Evolutionary conservation across 2,888 invertebrate species (phyloP).

Genomic region (Cyaniris semiargus): DNA sequence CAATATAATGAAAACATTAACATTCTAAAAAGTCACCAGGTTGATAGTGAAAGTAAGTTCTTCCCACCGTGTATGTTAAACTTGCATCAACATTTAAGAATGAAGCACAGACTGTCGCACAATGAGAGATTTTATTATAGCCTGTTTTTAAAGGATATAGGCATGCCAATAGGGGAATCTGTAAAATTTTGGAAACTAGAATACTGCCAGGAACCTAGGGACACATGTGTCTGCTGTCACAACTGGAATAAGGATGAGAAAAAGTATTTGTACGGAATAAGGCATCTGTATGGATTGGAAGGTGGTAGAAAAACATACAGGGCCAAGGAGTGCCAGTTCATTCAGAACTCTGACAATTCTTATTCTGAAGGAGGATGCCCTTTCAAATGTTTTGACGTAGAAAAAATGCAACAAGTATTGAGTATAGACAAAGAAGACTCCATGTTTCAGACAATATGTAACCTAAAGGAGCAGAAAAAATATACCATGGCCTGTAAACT

Average conservation of each 20-base stretch:
- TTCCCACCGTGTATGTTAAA: constrained; percentile 85
- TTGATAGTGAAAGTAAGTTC: constrained; percentile 60
- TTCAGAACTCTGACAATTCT: constrained; percentile 78
- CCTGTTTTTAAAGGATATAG: constrained; percentile 86
- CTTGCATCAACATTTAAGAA: constrained; percentile 75
- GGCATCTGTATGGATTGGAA: constrained; percentile 87
- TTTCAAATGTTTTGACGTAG: constrained; percentile 79
- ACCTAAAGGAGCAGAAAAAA: constrained; percentile 51
- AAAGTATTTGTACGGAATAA: constrained; percentile 84
- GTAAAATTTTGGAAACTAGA: constrained; percentile 83
- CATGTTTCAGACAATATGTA: constrained; percentile 55
- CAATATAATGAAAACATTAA: constrained; percentile 42
- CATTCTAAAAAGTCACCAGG: constrained; percentile 57
- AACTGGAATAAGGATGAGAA: constrained; percentile 83
- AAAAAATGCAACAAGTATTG: constrained; percentile 62
- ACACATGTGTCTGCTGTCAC: constrained; percentile 79
- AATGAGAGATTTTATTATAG: constrained; percentile 83
- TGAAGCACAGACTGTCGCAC: constrained; percentile 83
- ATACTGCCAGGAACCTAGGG: constrained; percentile 76
- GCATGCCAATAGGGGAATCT: constrained; percentile 83
- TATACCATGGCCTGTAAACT: constrained; percentile 60
- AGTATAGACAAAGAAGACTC: constrained; percentile 45
- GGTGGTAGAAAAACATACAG: constrained; percentile 83
- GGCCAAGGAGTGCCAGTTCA: constrained; percentile 79
- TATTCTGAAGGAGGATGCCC: constrained; percentile 83